Evolutionary conservation across 2,888 invertebrate species (phyloP), one percentile per base, ranked within the genome.

Genomic region (Sussaba pulchella): DNA sequence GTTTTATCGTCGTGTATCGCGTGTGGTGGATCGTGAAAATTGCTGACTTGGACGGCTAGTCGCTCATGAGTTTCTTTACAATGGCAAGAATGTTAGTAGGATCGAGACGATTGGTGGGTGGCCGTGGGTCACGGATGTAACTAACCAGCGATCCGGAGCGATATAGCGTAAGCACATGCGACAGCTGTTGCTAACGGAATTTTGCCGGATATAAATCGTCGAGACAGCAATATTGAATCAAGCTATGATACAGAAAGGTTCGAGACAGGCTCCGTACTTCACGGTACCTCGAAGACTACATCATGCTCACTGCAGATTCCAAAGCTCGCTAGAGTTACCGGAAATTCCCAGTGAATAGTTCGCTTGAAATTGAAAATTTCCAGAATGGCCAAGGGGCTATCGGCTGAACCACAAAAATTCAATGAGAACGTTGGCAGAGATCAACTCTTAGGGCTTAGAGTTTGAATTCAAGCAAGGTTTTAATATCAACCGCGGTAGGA

Each of bases 111-210:
- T 39, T 39, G 41, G 19, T 39, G 61, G 61, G 59, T 4, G 12
- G 39, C 5, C 61, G 31, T 43, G 19, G 12, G 19, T 12, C 61
- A 17, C 19, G 61, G 17, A 41, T 61, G 19, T 61, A 41, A 41
- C 39, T 39, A 61, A 61, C 19, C 19, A 59, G 3, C 36, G 10
- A 14, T 10, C 59, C 36, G 4, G 10, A 17, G 19, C 59, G 14
- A n/a, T 8, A 39, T 39, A 17, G 61, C 39, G 41, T n/a, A 21
- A 61, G 26, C 14, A 50, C 64, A 43, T 71, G 76, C 31, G 63
- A 85, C 89, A 89, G 88, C 89, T 89, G 90, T 86, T 88, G 85
- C 88, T 88, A 88, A 89, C 87, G 88, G 88, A 90, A 89, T 90
- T 90, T 88, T 85, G 84, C 84, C 85, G 82, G 81, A 86, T 88